phyloP scores from a whole-genome alignment of 2,113 vertebrate genomes.

The Sinocyclocheilus maitianheensis region DNA sequence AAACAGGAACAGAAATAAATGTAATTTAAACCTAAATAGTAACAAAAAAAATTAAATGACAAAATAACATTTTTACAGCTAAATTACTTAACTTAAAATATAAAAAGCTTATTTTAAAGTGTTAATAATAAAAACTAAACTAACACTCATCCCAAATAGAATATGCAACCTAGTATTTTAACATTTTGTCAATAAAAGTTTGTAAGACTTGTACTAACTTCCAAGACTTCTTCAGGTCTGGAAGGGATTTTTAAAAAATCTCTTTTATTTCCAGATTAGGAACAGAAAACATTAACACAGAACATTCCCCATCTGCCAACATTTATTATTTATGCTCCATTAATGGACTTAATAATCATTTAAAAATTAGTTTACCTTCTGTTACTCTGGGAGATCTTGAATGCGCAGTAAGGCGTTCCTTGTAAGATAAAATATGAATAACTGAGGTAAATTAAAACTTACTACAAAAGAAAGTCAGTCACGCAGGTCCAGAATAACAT shows the following conservation, averaged over 20 bases:
- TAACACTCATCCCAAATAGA: background rate
- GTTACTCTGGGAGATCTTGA: conserved; percentile 64
- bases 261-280: background rate
- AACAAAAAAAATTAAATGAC: background rate
- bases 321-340: background rate
- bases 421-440: conserved; percentile 29
- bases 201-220: background rate
- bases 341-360: background rate
- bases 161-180: background rate
- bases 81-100: background rate
- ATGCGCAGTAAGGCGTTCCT: conserved; percentile 76
- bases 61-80: background rate
- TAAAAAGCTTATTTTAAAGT: background rate
- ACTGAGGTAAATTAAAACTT: background rate
- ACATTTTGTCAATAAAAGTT: background rate
- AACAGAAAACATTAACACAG: background rate
- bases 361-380: conserved; percentile 65
- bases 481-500: background rate
- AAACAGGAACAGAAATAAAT: background rate
- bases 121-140: background rate
- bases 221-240: background rate
- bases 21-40: background rate
- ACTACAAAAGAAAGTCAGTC: background rate
- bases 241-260: background rate
- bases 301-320: background rate